phyloP scores from a whole-genome alignment of 2,797 vertebrate genomes.

The Spheniscus humboldti region DNA sequence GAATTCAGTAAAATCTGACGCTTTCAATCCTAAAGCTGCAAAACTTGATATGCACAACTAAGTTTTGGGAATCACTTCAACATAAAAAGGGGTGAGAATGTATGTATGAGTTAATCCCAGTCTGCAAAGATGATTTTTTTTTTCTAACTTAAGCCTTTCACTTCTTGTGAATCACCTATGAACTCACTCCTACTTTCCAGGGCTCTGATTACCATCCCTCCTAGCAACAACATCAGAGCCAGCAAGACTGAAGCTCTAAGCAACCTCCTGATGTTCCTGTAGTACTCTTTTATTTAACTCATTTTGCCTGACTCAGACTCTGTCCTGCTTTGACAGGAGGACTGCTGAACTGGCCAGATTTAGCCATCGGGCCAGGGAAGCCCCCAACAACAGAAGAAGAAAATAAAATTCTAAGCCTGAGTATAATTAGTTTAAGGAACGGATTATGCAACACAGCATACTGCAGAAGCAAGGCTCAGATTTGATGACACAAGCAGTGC shows the following conservation, averaged over 20 bases:
- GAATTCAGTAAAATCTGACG: background rate
- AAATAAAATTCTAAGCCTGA: background rate
- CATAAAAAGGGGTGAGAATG: background rate
- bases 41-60: background rate
- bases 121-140: background rate
- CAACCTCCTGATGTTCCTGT: background rate
- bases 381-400: background rate
- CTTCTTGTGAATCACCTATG: background rate
- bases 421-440: background rate
- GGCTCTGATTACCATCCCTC: background rate
- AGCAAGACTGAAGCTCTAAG: background rate
- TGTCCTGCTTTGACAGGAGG: background rate
- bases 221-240: background rate
- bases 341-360: background rate
- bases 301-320: background rate
- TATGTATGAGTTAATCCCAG: background rate
- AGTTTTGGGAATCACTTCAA: background rate
- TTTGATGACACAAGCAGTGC: background rate
- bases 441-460: fast-evolving
- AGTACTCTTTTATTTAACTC: background rate
- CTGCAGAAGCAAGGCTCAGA: background rate
- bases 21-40: background rate
- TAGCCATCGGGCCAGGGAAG: background rate
- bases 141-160: background rate
- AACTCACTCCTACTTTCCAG: background rate